These are phyloP conservation scores for Tragelaphus eurycerus DNA, from an alignment of 2,797 vertebrate genomes.

Conservation along the genomic window DNA sequence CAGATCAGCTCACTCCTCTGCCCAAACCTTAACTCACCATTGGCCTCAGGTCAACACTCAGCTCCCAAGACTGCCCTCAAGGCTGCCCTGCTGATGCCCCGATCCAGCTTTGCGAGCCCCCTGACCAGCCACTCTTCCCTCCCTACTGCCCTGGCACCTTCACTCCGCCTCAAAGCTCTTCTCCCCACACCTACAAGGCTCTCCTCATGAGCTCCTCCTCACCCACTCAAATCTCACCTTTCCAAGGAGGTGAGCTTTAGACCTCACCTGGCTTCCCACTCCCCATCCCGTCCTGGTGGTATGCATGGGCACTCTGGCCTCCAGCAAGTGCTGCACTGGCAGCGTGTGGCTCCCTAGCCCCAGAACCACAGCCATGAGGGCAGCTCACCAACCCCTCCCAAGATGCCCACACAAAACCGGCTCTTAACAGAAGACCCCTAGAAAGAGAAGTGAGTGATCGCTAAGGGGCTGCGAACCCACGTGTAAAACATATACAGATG, in stretches of 20 bases:
- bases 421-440: not conserved
- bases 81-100: not conserved
- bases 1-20: not conserved
- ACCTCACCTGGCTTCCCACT: not conserved
- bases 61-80: not conserved
- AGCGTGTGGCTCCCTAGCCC: not conserved
- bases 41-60: not conserved
- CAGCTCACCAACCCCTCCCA: not conserved
- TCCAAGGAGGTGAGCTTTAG: not conserved
- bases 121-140: not conserved
- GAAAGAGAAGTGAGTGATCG: not conserved
- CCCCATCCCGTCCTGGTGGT: not conserved
- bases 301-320: too few relatives aligned
- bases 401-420: not conserved
- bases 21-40: not conserved
- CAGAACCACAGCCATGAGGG: not conserved
- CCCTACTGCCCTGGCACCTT: not conserved
- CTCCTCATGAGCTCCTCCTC: not conserved
- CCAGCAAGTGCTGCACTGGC: too few relatives aligned
- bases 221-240: not conserved
- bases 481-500: not conserved
- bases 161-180: not conserved
- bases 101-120: not conserved
- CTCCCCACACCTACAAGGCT: not conserved
- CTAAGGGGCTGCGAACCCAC: not conserved